These are phyloP conservation scores for Lycodopsis pacificus DNA, from an alignment of 2,797 vertebrate genomes.

Conservation along the genomic window DNA sequence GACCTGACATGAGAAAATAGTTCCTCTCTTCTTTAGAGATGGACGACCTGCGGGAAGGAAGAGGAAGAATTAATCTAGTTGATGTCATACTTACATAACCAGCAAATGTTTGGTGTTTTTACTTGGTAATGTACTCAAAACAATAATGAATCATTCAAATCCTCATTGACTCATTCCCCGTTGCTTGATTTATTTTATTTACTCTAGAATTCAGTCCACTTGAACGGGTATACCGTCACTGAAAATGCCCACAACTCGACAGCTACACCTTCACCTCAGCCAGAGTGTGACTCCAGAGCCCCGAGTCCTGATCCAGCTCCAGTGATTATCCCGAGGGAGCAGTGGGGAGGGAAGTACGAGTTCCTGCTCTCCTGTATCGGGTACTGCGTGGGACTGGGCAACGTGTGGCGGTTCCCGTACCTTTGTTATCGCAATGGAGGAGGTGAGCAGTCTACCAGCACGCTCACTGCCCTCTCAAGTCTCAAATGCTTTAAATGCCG, in stretches of 20 bases:
- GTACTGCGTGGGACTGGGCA: conserved; percentile 89
- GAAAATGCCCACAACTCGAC: conserved; percentile 59
- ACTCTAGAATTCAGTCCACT: conserved; percentile 67
- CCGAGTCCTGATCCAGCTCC: conserved; percentile 22
- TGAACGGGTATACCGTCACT: conserved; percentile 57
- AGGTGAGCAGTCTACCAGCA: conserved; percentile 76
- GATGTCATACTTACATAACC: background rate
- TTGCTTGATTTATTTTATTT: background rate
- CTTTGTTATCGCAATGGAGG: conserved; percentile 91
- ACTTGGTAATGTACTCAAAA: background rate
- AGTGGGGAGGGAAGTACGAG: conserved; percentile 86
- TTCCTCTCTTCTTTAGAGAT: conserved; percentile 46
- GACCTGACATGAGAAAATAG: conserved; percentile 23
- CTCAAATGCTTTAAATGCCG: conserved; percentile 27
- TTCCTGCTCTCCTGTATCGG: conserved; percentile 90
- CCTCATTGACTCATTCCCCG: background rate
- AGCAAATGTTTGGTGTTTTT: background rate
- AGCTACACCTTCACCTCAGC: conserved; percentile 29
- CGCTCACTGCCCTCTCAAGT: background rate
- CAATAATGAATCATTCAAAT: background rate
- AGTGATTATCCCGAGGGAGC: conserved; percentile 66
- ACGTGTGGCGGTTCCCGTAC: conserved; percentile 90
- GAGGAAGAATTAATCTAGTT: conserved; percentile 10
- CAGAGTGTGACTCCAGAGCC: conserved; percentile 46
- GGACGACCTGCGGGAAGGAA: background rate